Evolutionary conservation across 2,113 vertebrate genomes (phyloP), one percentile per base, ranked within the genome.

Genomic region (Felis chaus): DNA sequence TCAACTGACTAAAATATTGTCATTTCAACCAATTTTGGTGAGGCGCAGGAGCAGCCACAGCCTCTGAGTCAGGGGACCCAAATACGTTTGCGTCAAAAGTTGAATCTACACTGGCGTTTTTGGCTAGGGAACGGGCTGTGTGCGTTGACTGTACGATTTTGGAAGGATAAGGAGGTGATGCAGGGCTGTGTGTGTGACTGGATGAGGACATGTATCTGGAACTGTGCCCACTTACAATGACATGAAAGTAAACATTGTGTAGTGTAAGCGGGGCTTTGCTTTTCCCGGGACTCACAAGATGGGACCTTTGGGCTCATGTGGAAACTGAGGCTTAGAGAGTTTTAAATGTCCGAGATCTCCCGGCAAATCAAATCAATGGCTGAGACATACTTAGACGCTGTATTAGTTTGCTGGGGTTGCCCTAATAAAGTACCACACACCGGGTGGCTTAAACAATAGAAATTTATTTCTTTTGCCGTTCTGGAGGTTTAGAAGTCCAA

Each of bases 1-100:
- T 66, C 71, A 83, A 57, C 45, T 86, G 68, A 73, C 65, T 73
- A 29, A 93, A 97, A 83, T 95, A 31, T 39, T 95, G 33, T 96
- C 68, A 87, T 96, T 95, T 74, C 41, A 83, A 92, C 45, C 82
- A 73, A 7, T 55, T 93, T 92, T 95, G 45, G 48, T 91, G 73
- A 81, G 82, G 39, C 41, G 53, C 31, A 94, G 27, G 36, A 76
- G 69, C 15, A 86, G 85, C 41, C 33, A 74, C 21, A 79, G 48
- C 29, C 36, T 39, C 85, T 25, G 66, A 81, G 19, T 73, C 53
- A 21, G 45, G 66, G 19, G 21, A 61, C 25, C 11, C 55, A 79
- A 50, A 71, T 73, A 27, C 36, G 11, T 57, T 79, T 79, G 27
- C 63, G 14, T 6, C 13, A n/a, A 66, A 91, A 36, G n/a, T 68